These are phyloP conservation scores for Tromatobia lineatoria DNA, from an alignment of 2,888 invertebrate genomes.

Conservation along the genomic window DNA sequence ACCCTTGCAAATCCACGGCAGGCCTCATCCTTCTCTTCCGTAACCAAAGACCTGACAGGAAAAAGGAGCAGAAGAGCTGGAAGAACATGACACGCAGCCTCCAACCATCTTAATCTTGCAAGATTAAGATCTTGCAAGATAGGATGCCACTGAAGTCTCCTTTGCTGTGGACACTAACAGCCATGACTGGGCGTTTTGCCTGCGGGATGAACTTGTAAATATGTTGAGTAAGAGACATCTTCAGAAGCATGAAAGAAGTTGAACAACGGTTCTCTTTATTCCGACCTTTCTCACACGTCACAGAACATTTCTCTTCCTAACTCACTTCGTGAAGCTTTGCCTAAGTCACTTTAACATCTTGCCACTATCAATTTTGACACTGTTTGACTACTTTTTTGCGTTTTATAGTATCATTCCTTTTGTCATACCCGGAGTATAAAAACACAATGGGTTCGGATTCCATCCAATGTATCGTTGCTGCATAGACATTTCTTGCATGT, in stretches of 20 bases:
- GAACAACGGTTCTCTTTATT: neutral
- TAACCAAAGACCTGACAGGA: neutral
- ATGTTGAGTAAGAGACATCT: conserved; percentile 6
- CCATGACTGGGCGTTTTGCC: conserved; percentile 20
- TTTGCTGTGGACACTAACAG: neutral
- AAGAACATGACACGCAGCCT: conserved; percentile 10
- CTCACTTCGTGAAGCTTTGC: conserved; percentile 15
- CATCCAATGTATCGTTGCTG: conserved; percentile 11
- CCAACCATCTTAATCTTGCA: conserved; percentile 5
- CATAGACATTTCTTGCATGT: conserved; percentile 10
- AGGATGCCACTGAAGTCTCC: neutral
- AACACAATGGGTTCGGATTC: conserved; percentile 8
- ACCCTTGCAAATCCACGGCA: conserved; percentile 8
- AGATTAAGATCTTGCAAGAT: no score
- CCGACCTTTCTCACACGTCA: neutral
- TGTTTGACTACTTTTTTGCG: neutral
- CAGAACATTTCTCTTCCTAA: conserved; percentile 27
- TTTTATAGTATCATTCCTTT: neutral
- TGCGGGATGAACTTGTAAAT: conserved; percentile 5
- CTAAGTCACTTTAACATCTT: neutral
- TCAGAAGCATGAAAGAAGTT: neutral
- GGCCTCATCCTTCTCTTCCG: neutral
- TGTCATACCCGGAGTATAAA: neutral
- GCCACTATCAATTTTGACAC: neutral
- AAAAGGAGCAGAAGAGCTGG: neutral